Evolutionary conservation across 2,797 vertebrate genomes (phyloP).

Genomic region (Rhynchonycteris naso): DNA sequence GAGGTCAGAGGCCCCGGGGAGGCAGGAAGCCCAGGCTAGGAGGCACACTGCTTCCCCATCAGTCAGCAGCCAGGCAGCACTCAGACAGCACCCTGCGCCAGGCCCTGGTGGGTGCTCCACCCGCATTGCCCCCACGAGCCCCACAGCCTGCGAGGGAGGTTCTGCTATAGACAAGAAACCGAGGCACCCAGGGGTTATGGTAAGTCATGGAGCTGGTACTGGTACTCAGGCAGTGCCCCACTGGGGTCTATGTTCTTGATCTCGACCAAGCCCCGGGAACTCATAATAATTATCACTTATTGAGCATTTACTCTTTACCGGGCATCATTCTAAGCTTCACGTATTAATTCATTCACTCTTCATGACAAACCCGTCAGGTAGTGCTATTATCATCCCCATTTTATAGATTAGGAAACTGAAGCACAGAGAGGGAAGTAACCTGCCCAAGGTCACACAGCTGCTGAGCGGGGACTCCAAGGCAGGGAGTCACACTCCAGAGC

Average conservation of each 20-base stretch:
- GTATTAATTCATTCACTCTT: too few relatives aligned
- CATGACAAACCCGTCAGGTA: not conserved
- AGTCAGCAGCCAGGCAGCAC: too few relatives aligned
- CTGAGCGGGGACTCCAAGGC: not conserved
- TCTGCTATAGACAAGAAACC: not conserved
- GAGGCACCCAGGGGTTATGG: fast-evolving
- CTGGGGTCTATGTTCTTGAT: not conserved
- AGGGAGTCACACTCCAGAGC: not conserved
- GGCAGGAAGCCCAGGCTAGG: not conserved
- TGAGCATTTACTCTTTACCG: not conserved
- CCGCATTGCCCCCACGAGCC: fast-evolving
- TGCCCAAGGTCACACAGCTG: not conserved
- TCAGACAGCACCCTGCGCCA: too few relatives aligned
- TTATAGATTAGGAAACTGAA: not conserved
- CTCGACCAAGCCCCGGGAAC: not conserved
- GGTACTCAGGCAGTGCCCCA: not conserved
- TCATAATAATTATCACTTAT: not conserved
- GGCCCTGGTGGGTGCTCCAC: not conserved
- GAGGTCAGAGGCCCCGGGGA: not conserved
- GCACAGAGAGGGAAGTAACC: not conserved
- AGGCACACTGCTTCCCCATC: not conserved
- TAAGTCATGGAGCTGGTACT: fast-evolving
- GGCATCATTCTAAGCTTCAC: not conserved
- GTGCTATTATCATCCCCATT: not conserved
- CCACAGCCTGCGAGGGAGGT: fast-evolving